These are phyloP conservation scores for Pseudeuparius sepicola DNA, from an alignment of 2,888 invertebrate species.

Conservation along the genomic window DNA sequence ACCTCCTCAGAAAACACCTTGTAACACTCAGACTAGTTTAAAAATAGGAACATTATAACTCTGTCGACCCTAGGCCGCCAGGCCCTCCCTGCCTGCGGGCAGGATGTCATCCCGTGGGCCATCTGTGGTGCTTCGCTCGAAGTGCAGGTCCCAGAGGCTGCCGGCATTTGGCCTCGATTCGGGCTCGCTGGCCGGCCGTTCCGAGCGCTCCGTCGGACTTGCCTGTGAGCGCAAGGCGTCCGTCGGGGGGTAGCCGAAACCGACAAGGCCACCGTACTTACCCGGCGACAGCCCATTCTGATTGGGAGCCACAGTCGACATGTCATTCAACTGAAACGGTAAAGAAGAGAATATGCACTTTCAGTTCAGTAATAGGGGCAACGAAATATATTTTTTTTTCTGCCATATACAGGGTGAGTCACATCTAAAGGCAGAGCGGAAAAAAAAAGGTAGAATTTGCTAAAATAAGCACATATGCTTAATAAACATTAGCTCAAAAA, in stretches of 20 bases:
- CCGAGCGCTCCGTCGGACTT: conserved; percentile 44
- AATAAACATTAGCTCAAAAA: no score
- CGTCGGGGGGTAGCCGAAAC: conserved; percentile 60
- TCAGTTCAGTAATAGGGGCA: neutral
- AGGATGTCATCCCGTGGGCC: conserved; percentile 42
- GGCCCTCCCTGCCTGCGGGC: conserved; percentile 59
- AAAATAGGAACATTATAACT: conserved; percentile 44
- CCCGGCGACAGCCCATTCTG: conserved; percentile 51
- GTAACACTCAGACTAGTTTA: conserved; percentile 38
- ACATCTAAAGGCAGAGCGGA: no score
- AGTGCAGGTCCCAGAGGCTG: conserved; percentile 48
- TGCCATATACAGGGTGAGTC: no score
- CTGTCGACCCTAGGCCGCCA: conserved; percentile 50
- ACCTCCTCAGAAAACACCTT: no score
- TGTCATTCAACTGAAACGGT: conserved; percentile 65
- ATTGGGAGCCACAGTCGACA: conserved; percentile 66
- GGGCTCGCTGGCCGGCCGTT: conserved; percentile 39
- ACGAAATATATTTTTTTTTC: neutral
- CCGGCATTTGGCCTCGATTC: conserved; percentile 34
- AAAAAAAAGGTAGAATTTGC: no score
- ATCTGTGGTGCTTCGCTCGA: conserved; percentile 43
- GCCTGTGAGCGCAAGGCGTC: conserved; percentile 44
- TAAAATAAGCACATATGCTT: no score
- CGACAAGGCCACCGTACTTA: conserved; percentile 66
- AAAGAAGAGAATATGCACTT: conserved; percentile 1